Evolutionary conservation across 1,140 invertebrate genomes (phyloP), one percentile per base, ranked within the genome.

Genomic region (Galleria mellonella): DNA sequence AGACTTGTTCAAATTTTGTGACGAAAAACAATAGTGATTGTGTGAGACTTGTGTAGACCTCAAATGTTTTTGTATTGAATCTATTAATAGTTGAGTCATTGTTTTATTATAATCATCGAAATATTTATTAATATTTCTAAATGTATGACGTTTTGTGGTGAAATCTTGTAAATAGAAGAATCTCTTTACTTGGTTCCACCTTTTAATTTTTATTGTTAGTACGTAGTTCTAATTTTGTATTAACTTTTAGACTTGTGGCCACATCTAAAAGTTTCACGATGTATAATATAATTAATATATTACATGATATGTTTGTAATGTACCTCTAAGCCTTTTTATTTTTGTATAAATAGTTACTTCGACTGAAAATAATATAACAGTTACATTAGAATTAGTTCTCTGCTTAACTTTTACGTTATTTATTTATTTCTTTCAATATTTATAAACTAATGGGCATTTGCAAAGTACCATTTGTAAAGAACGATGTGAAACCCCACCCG

Each of bases 151-250:
- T 38, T 43, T 33, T 47, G 37, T 17, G 60, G 65, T 79, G 71
- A 73, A 74, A 70, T 71, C 63, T 67, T 76, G 75, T 79, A 79
- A 79, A 79, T 70, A 60, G 66, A 49, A 44, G 23, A 30, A 45
- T 37, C 73, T 81, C 70, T 72, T 81, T 81, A 75, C 67, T 75
- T 52, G 66, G 54, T 77, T 73, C 72, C 76, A 75, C 70, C 70
- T 50, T n/a, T 35, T 40, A 52, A 55, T 47, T 43, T 48, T 62
- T 50, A 43, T 45, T 42, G 29, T 51, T 33, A 46, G 39, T 46
- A 58, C 47, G 50, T 54, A 58, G 36, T 36, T 37, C 32, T 13
- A 47, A 49, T 9, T 44, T 39, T 5, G 15, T 37, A 15, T 50
- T 38, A 53, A 35, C 51, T 59, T 60, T 69, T 62, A 62, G 62